Evolutionary conservation across 2,888 invertebrate species (phyloP), one percentile per base, ranked within the genome.

Genomic region (Plusia festucae): DNA sequence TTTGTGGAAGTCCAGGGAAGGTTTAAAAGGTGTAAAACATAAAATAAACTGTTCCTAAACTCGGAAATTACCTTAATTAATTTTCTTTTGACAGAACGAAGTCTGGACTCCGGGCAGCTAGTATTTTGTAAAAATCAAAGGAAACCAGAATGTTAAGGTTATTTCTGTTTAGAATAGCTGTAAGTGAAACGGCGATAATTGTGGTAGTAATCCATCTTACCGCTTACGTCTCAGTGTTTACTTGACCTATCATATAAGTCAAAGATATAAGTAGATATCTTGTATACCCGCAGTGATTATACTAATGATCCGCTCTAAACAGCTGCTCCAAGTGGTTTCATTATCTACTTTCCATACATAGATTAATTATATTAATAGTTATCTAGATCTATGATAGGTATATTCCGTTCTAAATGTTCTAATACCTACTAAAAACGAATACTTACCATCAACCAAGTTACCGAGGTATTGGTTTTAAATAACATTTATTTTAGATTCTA

Each of bases 181-280:
- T 40, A n/a, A 9, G n/a, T 4, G n/a, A n/a, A n/a, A 40, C 34
- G n/a, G 30, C 9, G 30, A 6, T 40, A n/a, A 40, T 40, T 40
- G n/a, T n/a, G 15, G 13, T 6, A n/a, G 40, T n/a, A 40, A 40
- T 40, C 40, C 40, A 40, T 40, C 40, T n/a, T 40, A 15, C 40
- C n/a, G n/a, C 40, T 40, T 40, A 15, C 40, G 40, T 40, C 40
- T 40, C n/a, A n/a, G 40, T 40, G 40, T 40, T n/a, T n/a, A 40
- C 40, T n/a, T 40, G n/a, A 40, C 40, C 40, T n/a, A 40, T 6
- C 40, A 5, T n/a, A n/a, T n/a, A n/a, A n/a, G n/a, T n/a, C 40
- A n/a, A 4, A 34, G 15, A 34, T 34, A 13, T 32, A 32, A 11
- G 2, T 27, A 40, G n/a, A n/a, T 40, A 40, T 15, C 13, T 34